Evolutionary conservation across 2,888 invertebrate genomes (phyloP), one percentile per base, ranked within the genome.

Genomic region (Ariolimax columbianus): DNA sequence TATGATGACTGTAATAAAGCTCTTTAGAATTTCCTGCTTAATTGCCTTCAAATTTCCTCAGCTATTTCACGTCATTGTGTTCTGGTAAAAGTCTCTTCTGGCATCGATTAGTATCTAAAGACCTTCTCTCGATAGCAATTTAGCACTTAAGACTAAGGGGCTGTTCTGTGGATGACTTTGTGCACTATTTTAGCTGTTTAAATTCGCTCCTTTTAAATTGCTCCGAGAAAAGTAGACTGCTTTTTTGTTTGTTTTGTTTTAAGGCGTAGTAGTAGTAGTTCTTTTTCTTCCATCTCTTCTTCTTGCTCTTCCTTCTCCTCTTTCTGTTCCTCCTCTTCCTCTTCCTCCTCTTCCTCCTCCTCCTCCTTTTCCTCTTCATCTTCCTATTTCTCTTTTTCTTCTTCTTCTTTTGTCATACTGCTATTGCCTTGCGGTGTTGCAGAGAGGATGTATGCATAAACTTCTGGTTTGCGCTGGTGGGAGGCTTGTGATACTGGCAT

Each of bases 281-380:
- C 17, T 23, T 6, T 26, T 26, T 26, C n/a, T 63, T 26, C 63
- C n/a, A 14, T 26, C n/a, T 26, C 6, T 6, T 23, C 26, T 63
- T 26, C 19, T 63, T 63, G 7, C n/a, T n/a, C 59, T 36, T 78
- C 78, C 30, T 2, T 63, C 30, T 38, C 51, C 33, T 26, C 26
- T n/a, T n/a, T n/a, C n/a, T n/a, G n/a, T n/a, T n/a, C n/a, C n/a
- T n/a, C n/a, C n/a, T n/a, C n/a, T n/a, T 36, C 36, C n/a, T 51
- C 19, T 14, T 51, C 51, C 30, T 59, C 33, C n/a, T 79, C 51
- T 51, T 77, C 47, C 47, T 47, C 30, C 51, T 77, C 77, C 51
- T 77, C 77, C 51, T 77, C 51, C 30, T 47, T 51, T 51, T 47
- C 51, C 26, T 30, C 30, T 26, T n/a, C 40, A 23, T n/a, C 51